Conservation (phyloP, 2,113 vertebrate genomes). For the Eonycteris spelaea region DNA sequence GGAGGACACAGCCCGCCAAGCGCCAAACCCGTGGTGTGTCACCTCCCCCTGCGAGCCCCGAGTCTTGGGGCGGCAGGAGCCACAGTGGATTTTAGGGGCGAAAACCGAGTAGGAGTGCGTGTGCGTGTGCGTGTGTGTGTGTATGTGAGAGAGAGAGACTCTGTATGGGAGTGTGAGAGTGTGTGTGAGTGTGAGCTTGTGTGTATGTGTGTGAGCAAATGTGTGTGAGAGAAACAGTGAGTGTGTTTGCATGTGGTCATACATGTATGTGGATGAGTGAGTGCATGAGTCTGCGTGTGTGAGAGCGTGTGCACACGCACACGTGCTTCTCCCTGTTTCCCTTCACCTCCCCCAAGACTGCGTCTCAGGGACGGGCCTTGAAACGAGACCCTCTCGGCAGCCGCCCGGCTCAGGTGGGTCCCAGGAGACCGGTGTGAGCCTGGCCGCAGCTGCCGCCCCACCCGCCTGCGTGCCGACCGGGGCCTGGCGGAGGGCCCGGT, state of each 20-base stretch:
- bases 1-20: neutral
- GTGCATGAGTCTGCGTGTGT: rapidly evolving
- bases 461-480: neutral
- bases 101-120: neutral
- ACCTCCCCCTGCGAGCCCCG: conserved; percentile 69
- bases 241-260: no score
- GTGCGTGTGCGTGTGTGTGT: no score
- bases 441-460: neutral
- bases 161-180: no score
- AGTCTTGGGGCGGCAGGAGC: conserved; percentile 59
- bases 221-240: neutral
- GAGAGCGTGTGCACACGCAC: neutral
- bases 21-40: conserved; percentile 62
- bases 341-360: neutral
- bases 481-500: neutral
- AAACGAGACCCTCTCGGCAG: neutral
- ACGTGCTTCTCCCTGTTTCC: no score
- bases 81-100: conserved; percentile 7
- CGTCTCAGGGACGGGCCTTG: neutral
- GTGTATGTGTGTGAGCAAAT: neutral
- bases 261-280: neutral
- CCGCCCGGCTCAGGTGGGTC: neutral
- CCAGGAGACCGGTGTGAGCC: rapidly evolving
- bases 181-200: neutral
- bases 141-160: neutral